Conservation (phyloP, 30 jellyfish, hydroid and myxozoan species). For the Aurelia sp. region DNA sequence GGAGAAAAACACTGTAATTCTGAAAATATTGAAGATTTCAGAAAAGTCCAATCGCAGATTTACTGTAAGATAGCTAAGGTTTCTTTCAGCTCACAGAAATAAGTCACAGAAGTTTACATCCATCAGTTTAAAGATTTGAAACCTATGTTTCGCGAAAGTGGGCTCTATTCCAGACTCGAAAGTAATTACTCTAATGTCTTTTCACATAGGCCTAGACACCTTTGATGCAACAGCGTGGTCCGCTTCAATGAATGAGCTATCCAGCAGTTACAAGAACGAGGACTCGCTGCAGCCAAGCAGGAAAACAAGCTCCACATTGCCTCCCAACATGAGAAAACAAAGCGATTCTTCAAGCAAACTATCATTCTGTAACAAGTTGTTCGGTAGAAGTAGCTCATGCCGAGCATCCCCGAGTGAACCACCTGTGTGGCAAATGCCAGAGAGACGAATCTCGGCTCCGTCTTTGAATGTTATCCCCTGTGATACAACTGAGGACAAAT, state of each 20-base stretch:
- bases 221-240: slow-evolving; percentile 62
- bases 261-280: slow-evolving; percentile 26
- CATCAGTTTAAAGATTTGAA: too few species aligned
- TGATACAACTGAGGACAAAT: background rate
- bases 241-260: slow-evolving; percentile 56
- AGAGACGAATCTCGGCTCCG: background rate
- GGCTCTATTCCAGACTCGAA: too few species aligned
- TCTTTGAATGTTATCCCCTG: background rate
- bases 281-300: slow-evolving; percentile 8
- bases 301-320: slow-evolving; percentile 18
- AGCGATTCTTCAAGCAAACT: background rate
- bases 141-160: too few species aligned
- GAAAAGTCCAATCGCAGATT: too few species aligned
- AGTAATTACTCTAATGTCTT: too few species aligned
- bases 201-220: slow-evolving; percentile 21
- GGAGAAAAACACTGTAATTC: too few species aligned
- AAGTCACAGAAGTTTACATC: too few species aligned
- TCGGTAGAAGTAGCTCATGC: background rate
- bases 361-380: background rate
- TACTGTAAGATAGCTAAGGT: too few species aligned
- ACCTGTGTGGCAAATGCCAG: background rate
- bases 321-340: background rate
- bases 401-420: too few species aligned
- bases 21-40: too few species aligned
- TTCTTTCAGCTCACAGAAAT: too few species aligned